Evolutionary conservation across 2,113 vertebrate species (phyloP), one percentile per base, ranked within the genome.

Genomic region (Strigops habroptila): DNA sequence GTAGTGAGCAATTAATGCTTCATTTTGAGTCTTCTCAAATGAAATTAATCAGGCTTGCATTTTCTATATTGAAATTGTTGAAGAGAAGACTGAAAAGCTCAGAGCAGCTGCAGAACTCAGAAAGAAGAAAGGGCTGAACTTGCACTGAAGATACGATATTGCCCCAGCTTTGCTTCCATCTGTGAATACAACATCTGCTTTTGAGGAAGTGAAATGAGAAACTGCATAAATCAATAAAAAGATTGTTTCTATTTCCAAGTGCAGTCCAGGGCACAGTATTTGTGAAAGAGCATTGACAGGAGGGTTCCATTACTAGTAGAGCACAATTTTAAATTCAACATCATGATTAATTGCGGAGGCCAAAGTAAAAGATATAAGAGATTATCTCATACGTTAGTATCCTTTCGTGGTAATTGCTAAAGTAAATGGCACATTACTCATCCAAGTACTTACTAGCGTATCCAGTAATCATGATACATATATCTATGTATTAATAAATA

Each of bases 131-230:
- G 82, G 88, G 91, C 91, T 95, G 91, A 96, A 92, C 83, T 95
- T 95, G 73, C 76, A 55, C 55, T 90, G 82, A 94, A 95, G 76
- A 93, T 74, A 81, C 0, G 33, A 78, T 93, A 86, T n/a, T 75
- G 82, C 90, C 64, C 82, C 76, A 95, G 91, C 76, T 95, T 96
- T 96, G 60, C 93, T 94, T 91, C 88, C 84, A 78, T 91, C 93
- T 96, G 82, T 88, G 93, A 96, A 96, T 91, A 51, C 69, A 96
- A 93, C 93, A 96, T 89, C 94, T 96, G 95, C 88, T 96, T 96
- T 93, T 90, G 68, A 95, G 90, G 82, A 95, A 96, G 82, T 83
- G 53, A 95, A 93, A 96, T 85, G 82, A 83, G 88, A 96, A 97
- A 86, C 71, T 86, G 73, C 85, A 60, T 91, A 84, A 95, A 91